Base-by-base conservation (phyloP, 92 coral and sea anemone genomes). In the Paragorgia papillata region DNA sequence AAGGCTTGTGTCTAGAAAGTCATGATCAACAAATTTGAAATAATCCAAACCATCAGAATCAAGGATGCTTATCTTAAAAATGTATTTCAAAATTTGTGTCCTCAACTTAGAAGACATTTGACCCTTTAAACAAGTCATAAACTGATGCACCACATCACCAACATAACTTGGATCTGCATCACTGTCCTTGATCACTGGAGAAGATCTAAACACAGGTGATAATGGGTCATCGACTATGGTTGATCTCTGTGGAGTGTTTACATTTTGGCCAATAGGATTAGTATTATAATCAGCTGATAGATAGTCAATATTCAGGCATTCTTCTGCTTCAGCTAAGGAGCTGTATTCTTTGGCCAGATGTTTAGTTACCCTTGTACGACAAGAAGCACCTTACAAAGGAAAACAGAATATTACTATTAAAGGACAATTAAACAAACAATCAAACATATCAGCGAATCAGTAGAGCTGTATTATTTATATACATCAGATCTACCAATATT, bases 371-470 rank as follows among this genome's bases (percentile, higher is more conserved):
- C n/a, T n/a, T n/a, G n/a, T n/a, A n/a, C n/a, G n/a, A n/a, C n/a
- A n/a, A 17, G 87, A 57, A 22, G 62, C 37, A 34, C 90, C 90
- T 82, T 8, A 67, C 58, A 43, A 67, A 43, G 34, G 62, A 64
- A 74, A 54, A 9, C 1, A 44, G 39, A 3, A 8, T 14, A 20
- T 29, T 37, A 37, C 6, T 4, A 37, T 37, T 37, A 37, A 37
- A 37, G 12, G 12, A 4, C 43, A 37, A 37, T 12, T 4, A 37
- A 37, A 37, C 12, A 37, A 12, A 37, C 43, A 37, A 37, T 37
- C 6, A 4, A 37, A 4, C 43, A 5, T 37, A 37, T 37, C 5
- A 5, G 12, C 5, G 5, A 37, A 37, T 4, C 12, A 37, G 43
- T 37, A 4, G 5, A 37, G 5, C 43, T 37, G 43, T 37, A 51